Evolutionary conservation across 2,888 invertebrate species (phyloP).

Genomic region (Phasia obesa): DNA sequence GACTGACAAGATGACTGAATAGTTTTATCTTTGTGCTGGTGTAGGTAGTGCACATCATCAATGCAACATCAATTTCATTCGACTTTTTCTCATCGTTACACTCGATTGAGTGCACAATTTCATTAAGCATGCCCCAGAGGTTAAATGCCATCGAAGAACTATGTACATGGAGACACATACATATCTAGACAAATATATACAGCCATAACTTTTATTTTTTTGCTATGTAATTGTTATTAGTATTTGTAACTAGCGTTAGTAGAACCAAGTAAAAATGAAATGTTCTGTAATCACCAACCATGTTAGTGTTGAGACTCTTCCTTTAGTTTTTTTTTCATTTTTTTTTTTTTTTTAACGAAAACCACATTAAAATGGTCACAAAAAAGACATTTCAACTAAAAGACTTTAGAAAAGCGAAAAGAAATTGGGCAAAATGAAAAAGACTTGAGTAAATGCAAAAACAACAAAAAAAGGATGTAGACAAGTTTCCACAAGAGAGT

Average conservation of each 20-base stretch:
- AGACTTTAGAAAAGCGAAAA: conserved; percentile 32
- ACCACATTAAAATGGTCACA: conserved; percentile 53
- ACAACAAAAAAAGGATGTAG: background rate
- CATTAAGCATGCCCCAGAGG: conserved; percentile 78
- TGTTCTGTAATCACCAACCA: conserved; percentile 52
- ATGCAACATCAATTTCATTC: conserved; percentile 79
- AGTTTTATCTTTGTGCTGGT: conserved; percentile 9
- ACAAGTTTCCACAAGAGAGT: conserved; percentile 36
- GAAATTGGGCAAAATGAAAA: conserved; percentile 38
- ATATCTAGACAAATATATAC: background rate
- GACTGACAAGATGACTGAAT: conserved; percentile 37
- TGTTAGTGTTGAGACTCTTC: conserved; percentile 44
- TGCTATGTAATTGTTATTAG: conserved; percentile 6
- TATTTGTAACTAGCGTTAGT: conserved; percentile 11
- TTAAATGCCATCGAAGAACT: conserved; percentile 59
- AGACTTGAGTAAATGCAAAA: conserved; percentile 1
- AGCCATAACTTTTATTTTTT: conserved; percentile 11
- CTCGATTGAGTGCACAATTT: conserved; percentile 82
- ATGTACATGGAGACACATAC: background rate
- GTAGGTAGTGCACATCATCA: conserved; percentile 68
- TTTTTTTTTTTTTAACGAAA: conserved; percentile 18
- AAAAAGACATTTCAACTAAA: conserved; percentile 51
- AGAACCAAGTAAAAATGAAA: conserved; percentile 12
- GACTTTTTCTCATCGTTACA: conserved; percentile 81
- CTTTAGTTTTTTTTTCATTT: conserved; percentile 16